phyloP scores from a whole-genome alignment of 2,797 vertebrate genomes.

The Alfaro cultratus region DNA sequence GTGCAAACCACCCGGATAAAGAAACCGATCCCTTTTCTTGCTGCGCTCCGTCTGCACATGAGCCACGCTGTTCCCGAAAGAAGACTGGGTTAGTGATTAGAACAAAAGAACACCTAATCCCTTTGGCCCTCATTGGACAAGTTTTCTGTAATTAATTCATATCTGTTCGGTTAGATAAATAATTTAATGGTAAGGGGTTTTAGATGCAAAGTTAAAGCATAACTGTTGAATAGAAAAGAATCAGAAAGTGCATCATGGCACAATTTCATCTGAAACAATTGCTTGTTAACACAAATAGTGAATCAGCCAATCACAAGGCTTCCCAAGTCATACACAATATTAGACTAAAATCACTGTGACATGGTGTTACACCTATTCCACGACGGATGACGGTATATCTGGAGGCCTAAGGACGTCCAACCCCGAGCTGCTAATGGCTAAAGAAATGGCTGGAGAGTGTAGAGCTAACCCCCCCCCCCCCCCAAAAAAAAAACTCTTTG shows the following conservation, averaged over 20 bases:
- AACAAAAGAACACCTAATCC: not conserved
- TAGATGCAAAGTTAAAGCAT: not conserved
- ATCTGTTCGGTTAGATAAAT: not conserved
- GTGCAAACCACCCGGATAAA: constrained; percentile 43
- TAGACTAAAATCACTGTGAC: not conserved
- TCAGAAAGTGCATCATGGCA: not conserved
- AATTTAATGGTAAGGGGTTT: not conserved
- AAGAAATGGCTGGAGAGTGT: no score
- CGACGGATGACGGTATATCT: not conserved
- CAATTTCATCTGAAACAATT: not conserved
- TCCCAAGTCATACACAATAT: not conserved
- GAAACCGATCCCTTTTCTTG: constrained; percentile 10
- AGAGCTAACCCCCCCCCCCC: no score
- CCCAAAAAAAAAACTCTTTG: no score
- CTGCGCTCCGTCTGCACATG: constrained; percentile 15
- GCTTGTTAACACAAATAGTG: not conserved
- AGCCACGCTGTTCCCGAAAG: not conserved
- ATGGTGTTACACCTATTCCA: no score
- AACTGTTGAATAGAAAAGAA: not conserved
- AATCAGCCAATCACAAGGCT: not conserved
- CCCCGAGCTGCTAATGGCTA: not conserved
- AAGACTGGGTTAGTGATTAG: not conserved
- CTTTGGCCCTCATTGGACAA: not conserved
- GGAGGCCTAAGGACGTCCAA: no score
- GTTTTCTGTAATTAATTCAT: not conserved